Conservation (phyloP, 2,888 invertebrate species). For the Aporophyla lueneburgensis region DNA sequence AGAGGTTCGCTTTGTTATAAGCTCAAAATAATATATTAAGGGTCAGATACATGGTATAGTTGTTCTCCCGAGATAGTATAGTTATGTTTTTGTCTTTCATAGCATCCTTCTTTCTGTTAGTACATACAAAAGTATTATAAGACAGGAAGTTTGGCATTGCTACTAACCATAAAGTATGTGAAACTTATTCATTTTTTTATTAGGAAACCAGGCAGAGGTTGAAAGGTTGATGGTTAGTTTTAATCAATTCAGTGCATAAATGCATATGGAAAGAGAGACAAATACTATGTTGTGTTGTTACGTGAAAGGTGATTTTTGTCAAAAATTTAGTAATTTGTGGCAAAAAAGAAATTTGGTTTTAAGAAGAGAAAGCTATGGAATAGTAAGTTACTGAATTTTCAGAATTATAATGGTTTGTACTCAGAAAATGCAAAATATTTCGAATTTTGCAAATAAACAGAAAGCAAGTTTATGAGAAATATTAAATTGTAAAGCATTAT, state of each 20-base stretch:
- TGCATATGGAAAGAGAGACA: not conserved
- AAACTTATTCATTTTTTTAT: constrained; percentile 18
- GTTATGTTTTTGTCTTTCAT: not conserved
- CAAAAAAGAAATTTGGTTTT: not conserved
- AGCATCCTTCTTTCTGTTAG: not conserved
- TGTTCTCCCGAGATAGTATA: not conserved
- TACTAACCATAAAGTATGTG: constrained; percentile 8
- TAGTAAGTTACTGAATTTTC: not conserved
- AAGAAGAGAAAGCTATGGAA: not conserved
- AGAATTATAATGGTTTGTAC: not conserved
- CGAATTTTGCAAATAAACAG: constrained; percentile 1
- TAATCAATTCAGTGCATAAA: constrained; percentile 17
- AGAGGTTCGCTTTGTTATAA: not conserved
- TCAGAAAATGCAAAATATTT: not conserved
- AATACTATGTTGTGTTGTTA: not conserved
- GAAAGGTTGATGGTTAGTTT: constrained; percentile 21
- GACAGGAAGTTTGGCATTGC: not conserved
- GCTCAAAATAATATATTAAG: not conserved
- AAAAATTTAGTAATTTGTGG: not conserved
- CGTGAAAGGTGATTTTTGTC: not conserved
- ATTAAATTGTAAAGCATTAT: not conserved
- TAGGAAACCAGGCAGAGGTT: constrained; percentile 7
- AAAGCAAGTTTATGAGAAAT: constrained; percentile 1
- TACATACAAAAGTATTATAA: not conserved
- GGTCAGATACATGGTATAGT: too few relatives aligned